Conservation (phyloP, 1,140 invertebrate species). For the Apolygus lucorum region DNA sequence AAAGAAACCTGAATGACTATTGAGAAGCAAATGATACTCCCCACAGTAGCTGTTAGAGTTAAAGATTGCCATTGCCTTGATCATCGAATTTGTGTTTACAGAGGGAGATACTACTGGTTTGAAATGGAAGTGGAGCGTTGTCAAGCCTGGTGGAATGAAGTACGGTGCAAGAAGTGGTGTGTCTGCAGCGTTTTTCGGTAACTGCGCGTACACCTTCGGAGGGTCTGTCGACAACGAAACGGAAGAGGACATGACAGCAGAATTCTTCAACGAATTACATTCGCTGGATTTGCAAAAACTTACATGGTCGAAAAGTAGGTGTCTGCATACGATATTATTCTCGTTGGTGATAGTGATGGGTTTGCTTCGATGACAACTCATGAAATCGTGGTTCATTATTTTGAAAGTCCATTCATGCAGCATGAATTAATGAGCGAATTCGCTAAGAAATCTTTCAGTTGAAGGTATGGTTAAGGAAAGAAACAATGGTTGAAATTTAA, state of each 20-base stretch:
- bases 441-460: no score
- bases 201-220: conserved; percentile 63
- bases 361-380: no score
- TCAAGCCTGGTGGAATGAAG: conserved; percentile 57
- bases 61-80: no score
- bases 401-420: no score
- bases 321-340: not conserved
- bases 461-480: no score
- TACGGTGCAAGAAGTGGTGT: conserved; percentile 62
- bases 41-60: no score
- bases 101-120: conserved; percentile 51
- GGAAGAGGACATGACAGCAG: conserved; percentile 65
- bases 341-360: no score
- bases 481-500: no score
- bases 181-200: conserved; percentile 43
- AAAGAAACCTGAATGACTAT: no score
- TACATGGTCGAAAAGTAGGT: conserved; percentile 53
- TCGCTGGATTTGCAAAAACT: conserved; percentile 65
- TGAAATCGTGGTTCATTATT: no score
- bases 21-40: no score
- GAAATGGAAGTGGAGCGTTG: conserved; percentile 67
- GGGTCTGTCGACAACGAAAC: conserved; percentile 63
- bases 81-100: conserved; percentile 34
- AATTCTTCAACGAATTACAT: conserved; percentile 75
- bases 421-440: no score